These are phyloP conservation scores for Macrotus californicus DNA, from an alignment of 2,113 vertebrate species.

Conservation along the genomic window DNA sequence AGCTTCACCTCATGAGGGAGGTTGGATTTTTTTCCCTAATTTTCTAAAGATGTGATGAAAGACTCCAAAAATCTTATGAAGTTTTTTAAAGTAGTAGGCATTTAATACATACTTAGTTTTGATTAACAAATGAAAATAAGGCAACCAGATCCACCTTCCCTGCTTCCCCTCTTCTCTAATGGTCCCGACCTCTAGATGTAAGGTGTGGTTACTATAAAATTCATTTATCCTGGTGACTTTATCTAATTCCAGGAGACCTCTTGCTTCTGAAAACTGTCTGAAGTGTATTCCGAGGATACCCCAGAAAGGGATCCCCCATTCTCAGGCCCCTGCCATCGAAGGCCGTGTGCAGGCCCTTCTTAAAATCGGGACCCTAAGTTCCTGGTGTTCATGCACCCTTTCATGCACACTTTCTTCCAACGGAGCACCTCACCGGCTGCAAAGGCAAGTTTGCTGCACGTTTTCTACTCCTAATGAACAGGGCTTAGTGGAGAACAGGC, in stretches of 20 bases:
- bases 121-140: background rate
- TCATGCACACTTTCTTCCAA: background rate
- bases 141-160: background rate
- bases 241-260: background rate
- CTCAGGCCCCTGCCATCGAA: background rate
- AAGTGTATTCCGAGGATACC: background rate
- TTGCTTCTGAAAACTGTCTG: background rate
- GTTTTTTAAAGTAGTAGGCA: background rate
- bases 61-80: background rate
- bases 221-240: background rate
- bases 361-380: background rate
- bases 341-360: background rate
- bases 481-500: background rate
- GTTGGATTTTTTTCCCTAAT: background rate
- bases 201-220: background rate
- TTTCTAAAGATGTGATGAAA: background rate
- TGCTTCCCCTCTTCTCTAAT: background rate
- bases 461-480: background rate
- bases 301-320: background rate
- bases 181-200: background rate
- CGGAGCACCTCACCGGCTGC: background rate
- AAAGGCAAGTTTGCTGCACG: background rate
- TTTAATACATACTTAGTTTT: background rate
- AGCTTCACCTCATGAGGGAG: background rate
- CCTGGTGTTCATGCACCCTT: background rate